A percentile compares a stretch with the other conserved stretches of the same genome.
These are phyloP conservation scores for Spicauda simplicius DNA, from an alignment of 2,888 invertebrate species.

Conservation along the genomic window DNA sequence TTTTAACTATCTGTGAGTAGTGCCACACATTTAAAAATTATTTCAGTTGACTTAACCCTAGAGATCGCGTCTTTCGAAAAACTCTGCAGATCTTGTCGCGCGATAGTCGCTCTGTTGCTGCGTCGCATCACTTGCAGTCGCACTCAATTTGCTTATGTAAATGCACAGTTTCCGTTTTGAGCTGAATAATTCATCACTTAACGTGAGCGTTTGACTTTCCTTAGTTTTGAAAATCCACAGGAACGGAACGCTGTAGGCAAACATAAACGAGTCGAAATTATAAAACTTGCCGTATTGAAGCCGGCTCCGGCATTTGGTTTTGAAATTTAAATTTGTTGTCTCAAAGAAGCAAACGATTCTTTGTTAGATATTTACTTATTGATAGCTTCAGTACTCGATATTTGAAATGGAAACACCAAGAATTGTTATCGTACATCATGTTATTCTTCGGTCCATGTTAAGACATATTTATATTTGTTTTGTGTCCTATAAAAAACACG, in stretches of 20 bases:
- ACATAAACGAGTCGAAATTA: slow-evolving; percentile 43
- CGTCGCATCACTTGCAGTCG: slow-evolving; percentile 45
- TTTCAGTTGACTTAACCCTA: too few species aligned
- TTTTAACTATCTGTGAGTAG: not conserved
- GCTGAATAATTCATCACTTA: slow-evolving; percentile 80
- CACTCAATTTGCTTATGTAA: slow-evolving; percentile 84
- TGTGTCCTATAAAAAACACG: not conserved
- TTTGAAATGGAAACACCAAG: not conserved
- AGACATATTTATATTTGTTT: not conserved
- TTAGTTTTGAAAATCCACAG: slow-evolving; percentile 78
- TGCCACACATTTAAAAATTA: not conserved
- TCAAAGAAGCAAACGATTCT: not conserved
- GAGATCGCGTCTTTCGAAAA: too few species aligned
- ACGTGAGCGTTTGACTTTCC: slow-evolving; percentile 66
- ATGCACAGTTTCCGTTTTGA: slow-evolving; percentile 80
- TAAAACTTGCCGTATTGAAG: not conserved
- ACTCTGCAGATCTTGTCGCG: not conserved
- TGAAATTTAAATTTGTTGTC: not conserved
- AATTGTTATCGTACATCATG: not conserved
- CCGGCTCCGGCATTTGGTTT: not conserved
- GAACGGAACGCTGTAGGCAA: slow-evolving; percentile 61
- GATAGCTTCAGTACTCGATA: not conserved
- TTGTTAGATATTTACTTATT: not conserved
- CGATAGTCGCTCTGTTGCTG: not conserved
- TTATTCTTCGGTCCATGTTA: not conserved